Percentiles rank a stretch among this genome's conserved stretches.
phyloP scores from a whole-genome alignment of 2,888 invertebrate genomes.

The Sesia bembeciformis region DNA sequence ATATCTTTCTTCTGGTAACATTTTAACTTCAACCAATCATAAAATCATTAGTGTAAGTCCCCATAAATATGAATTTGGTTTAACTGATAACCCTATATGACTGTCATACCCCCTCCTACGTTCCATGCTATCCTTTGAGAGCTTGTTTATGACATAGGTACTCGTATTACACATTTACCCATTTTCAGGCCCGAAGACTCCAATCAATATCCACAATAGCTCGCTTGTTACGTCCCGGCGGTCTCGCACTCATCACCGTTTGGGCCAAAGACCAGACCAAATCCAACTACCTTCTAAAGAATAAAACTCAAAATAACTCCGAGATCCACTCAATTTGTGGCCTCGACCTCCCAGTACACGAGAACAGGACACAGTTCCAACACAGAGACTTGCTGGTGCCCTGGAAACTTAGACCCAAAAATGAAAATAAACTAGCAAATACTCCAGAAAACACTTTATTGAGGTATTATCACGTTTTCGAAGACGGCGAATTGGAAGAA shows the following conservation, averaged over 20 bases:
- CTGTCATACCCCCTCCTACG: too few relatives aligned
- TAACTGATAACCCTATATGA: too few relatives aligned
- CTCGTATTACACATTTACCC: too few relatives aligned
- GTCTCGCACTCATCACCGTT: conserved; percentile 90
- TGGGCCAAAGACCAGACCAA: conserved; percentile 95
- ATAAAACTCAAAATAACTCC: conserved; percentile 25
- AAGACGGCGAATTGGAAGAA: conserved; percentile 83
- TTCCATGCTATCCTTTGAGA: too few relatives aligned
- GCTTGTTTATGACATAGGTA: too few relatives aligned
- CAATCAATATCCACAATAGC: conserved; percentile 84
- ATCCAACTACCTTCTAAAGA: conserved; percentile 59
- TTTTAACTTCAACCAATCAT: too few relatives aligned
- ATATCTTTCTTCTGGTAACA: too few relatives aligned
- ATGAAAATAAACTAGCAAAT: conserved; percentile 36
- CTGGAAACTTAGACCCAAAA: conserved; percentile 82
- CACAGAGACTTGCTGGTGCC: conserved; percentile 95
- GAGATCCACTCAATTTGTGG: conserved; percentile 25
- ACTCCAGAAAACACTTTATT: conserved; percentile 75
- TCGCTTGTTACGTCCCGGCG: conserved; percentile 81
- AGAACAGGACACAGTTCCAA: conserved; percentile 91
- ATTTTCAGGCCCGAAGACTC: conserved; percentile 78
- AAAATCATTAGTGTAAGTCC: too few relatives aligned
- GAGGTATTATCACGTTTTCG: conserved; percentile 95
- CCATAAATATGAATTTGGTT: too few relatives aligned
- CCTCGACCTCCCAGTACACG: conserved; percentile 83